These are phyloP conservation scores for Microtus montanus DNA, from an alignment of 2,113 vertebrate genomes.

Conservation along the genomic window DNA sequence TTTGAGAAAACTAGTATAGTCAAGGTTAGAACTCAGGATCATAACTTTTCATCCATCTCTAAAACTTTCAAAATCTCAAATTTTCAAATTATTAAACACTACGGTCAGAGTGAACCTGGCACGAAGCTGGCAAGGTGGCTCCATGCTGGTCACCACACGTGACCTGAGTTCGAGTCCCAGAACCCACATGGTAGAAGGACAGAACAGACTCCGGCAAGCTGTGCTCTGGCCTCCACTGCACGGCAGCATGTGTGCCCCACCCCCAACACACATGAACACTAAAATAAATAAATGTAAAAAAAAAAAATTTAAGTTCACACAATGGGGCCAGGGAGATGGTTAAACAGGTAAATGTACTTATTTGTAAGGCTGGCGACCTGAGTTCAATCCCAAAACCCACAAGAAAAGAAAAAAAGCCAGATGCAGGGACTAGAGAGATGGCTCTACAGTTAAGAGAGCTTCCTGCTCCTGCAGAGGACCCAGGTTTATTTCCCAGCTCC, in stretches of 20 bases:
- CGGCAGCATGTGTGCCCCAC: not conserved
- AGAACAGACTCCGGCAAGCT: not conserved
- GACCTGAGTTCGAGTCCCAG: not conserved
- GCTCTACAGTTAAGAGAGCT: not conserved
- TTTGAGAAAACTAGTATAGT: slow-evolving; percentile 30
- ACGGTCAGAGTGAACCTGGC: not conserved
- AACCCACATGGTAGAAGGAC: not conserved
- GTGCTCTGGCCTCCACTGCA: not conserved
- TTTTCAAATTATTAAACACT: not conserved
- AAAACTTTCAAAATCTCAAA: slow-evolving; percentile 25
- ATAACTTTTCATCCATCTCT: not conserved
- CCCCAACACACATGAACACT: not conserved
- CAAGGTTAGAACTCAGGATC: not conserved
- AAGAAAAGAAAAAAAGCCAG: not conserved
- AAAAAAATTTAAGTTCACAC: not conserved
- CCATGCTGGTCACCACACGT: not conserved
- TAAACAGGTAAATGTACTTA: not conserved
- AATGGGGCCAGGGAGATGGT: not conserved
- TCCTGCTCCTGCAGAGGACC: not conserved
- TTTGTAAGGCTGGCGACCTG: not conserved
- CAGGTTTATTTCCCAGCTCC: not conserved
- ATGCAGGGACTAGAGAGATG: not conserved
- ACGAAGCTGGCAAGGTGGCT: not conserved
- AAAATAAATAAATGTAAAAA: not conserved
- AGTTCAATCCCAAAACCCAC: not conserved